phyloP scores from a whole-genome alignment of 2,113 vertebrate genomes.

The Halcyon senegalensis region DNA sequence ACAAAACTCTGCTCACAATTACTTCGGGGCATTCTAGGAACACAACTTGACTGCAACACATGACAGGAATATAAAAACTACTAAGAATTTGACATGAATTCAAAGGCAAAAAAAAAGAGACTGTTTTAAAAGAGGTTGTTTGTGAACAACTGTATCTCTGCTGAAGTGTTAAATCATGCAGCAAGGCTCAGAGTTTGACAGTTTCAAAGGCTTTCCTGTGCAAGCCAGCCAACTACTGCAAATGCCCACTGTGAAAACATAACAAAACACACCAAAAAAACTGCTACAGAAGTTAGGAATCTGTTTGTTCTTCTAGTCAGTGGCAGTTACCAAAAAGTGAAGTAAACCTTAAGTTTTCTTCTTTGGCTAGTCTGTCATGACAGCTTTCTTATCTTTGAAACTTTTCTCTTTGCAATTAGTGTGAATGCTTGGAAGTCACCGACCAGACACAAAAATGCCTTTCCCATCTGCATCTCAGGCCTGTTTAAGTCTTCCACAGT shows the following conservation, averaged over 20 bases:
- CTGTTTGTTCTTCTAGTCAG: background rate
- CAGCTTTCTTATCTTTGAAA: background rate
- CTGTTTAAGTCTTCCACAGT: background rate
- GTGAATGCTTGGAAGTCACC: background rate
- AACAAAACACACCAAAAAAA: background rate
- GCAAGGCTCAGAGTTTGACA: background rate
- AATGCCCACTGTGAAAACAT: background rate
- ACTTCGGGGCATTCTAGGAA: background rate
- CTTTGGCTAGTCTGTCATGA: background rate
- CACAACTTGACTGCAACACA: background rate
- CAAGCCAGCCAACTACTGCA: background rate
- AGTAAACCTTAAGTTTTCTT: background rate
- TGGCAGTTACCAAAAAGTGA: background rate
- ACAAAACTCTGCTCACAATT: background rate
- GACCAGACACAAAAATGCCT: background rate
- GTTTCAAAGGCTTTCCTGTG: background rate
- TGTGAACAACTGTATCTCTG: background rate
- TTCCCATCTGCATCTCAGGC: background rate
- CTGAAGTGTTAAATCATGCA: constrained; percentile 47
- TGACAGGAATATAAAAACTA: background rate
- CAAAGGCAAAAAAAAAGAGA: background rate
- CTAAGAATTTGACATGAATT: background rate
- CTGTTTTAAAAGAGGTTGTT: background rate
- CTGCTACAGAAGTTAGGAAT: background rate
- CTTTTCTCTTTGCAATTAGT: background rate